Evolutionary conservation across 2,113 vertebrate genomes (phyloP), one percentile per base, ranked within the genome.

Genomic region (Tapirus terrestris): DNA sequence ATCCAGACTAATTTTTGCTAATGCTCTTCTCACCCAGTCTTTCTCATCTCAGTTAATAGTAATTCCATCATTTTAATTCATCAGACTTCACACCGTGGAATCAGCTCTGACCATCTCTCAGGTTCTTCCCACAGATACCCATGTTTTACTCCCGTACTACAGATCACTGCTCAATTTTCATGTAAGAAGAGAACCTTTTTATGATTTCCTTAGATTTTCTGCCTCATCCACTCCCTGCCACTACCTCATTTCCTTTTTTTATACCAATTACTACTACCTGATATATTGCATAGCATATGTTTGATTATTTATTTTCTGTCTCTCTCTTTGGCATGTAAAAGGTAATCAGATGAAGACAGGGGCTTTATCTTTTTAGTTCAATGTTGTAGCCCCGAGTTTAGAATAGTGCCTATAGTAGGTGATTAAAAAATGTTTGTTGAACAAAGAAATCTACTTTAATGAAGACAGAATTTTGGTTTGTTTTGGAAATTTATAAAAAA

Each of bases 401-500:
- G 58, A 89, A 92, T 61, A 86, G 6, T 79, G 31, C 27, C 56
- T 92, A 94, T 73, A 48, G 3, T 51, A 67, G 39, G 29, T 94
- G n/a, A 2, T 76, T 86, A 51, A 85, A 89, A 93, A 60, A 45
- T n/a, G 9, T 39, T 80, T 70, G 16, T 45, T 93, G 16, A 80
- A 84, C 31, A 90, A 73, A 86, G 5, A 65, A 58, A n/a, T 87
- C 12, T 72, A 93, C 36, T 83, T 94, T 61, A 93, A 53, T 89
- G 43, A 81, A 91, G 7, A 36, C 2, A 27, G 2, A 87, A 67
- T 93, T 93, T 85, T 43, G 21, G 10, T 61, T 67, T 48, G 1
- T 58, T 98, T 97, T 79, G 6, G 25, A 94, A 77, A 92, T 86
- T 31, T 89, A 45, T 79, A 63, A 89, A 94, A 92, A 92, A 68